Evolutionary conservation across 2,888 invertebrate genomes (phyloP).

Genomic region (Dexiosoma caninum): DNA sequence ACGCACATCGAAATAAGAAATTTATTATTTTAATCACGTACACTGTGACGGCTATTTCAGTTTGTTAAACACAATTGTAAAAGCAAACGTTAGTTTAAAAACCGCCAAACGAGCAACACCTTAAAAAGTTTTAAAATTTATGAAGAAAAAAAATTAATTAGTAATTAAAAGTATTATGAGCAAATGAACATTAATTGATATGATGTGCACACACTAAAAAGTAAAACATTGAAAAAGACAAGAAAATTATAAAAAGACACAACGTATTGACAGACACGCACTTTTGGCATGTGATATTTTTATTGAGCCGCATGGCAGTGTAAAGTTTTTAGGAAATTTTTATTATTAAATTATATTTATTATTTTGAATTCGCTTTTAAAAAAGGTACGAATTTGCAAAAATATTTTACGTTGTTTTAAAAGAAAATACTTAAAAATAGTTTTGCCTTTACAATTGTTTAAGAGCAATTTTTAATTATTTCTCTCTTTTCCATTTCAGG

Average conservation of each 20-base stretch:
- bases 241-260: neutral
- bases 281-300: too few species aligned
- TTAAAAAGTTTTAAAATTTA: slow-evolving; percentile 12
- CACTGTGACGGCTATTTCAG: neutral
- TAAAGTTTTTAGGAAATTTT: too few species aligned
- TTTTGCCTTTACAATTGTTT: too few species aligned
- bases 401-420: neutral
- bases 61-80: neutral
- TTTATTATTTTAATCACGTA: slow-evolving; percentile 18
- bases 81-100: slow-evolving; percentile 15
- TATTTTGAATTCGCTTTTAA: too few species aligned
- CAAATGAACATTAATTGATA: slow-evolving; percentile 16
- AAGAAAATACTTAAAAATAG: neutral
- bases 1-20: neutral
- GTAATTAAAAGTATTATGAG: neutral
- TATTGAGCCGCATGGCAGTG: too few species aligned
- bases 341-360: too few species aligned
- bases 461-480: neutral
- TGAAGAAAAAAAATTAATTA: slow-evolving; percentile 6
- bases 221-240: neutral
- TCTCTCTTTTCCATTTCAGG: slow-evolving; percentile 34
- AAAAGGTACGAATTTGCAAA: neutral
- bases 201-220: slow-evolving; percentile 16
- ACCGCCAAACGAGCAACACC: slow-evolving; percentile 6
- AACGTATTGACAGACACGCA: slow-evolving; percentile 54